Conservation (phyloP, 1,140 invertebrate genomes). For the Brachionus asplanchnoidis region DNA sequence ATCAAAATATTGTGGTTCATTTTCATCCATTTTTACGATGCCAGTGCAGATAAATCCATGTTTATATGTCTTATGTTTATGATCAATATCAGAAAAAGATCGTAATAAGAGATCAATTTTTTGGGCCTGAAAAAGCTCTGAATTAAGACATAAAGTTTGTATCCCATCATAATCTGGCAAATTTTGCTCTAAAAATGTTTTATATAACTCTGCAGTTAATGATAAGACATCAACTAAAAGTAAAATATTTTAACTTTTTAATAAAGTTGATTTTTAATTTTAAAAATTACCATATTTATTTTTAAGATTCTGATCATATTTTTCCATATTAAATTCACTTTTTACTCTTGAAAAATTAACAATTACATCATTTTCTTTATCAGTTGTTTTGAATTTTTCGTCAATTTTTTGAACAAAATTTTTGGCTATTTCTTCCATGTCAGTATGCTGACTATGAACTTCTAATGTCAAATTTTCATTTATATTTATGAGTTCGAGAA, state of each 20-base stretch:
- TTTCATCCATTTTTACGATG: constrained; percentile 19
- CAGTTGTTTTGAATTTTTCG: neutral
- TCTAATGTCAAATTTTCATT: neutral
- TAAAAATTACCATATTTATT: neutral
- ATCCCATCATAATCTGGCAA: neutral
- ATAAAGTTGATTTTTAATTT: neutral
- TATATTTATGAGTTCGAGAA: neutral
- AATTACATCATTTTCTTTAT: neutral
- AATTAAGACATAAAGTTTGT: neutral
- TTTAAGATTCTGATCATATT: constrained; percentile 6
- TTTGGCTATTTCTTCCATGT: neutral
- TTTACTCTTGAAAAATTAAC: neutral
- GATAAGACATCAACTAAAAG: neutral
- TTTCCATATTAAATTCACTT: neutral
- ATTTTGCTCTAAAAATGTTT: neutral
- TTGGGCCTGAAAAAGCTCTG: constrained; percentile 24
- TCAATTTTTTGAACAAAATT: neutral
- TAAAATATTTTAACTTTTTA: neutral
- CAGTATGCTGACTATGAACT: neutral
- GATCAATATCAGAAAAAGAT: neutral
- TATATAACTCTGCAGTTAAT: neutral
- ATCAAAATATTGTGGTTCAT: neutral
- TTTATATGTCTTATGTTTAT: neutral
- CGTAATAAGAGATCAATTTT: constrained; percentile 14
- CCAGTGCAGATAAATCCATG: constrained; percentile 29